Percentiles rank a stretch among this genome's conserved stretches.
Conservation (phyloP, 2,888 invertebrate genomes). For the Pheosia tremula region DNA sequence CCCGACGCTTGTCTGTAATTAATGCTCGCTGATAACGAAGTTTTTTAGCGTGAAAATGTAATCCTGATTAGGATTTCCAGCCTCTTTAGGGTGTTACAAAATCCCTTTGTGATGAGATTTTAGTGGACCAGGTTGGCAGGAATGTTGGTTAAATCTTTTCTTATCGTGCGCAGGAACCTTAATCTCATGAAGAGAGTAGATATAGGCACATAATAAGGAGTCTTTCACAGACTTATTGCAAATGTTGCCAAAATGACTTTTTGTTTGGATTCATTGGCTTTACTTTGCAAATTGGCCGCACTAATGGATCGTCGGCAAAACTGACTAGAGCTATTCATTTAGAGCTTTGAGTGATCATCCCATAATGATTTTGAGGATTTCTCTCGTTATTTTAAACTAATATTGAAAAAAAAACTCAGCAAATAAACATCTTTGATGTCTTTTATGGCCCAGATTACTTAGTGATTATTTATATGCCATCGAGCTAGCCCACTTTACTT, state of each 20-base stretch:
- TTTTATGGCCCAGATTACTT: no score
- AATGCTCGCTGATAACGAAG: neutral
- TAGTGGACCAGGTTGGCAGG: neutral
- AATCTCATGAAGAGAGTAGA: neutral
- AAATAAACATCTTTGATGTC: no score
- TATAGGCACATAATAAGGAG: neutral
- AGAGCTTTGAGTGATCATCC: neutral
- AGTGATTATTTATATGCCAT: no score
- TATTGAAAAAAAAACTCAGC: no score
- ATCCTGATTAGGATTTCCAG: neutral
- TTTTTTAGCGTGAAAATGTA: neutral
- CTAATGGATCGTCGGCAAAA: neutral
- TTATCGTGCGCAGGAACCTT: neutral
- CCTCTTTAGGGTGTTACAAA: neutral
- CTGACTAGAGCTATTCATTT: neutral
- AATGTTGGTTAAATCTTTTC: neutral
- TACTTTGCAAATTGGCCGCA: neutral
- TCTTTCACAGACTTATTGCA: neutral
- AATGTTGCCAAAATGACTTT: neutral
- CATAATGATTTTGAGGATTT: neutral
- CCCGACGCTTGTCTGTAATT: neutral
- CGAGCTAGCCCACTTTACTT: no score
- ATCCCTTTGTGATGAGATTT: neutral
- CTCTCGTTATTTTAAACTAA: neutral
- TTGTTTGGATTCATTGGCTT: constrained; percentile 5